phyloP scores from a whole-genome alignment of 2,888 invertebrate genomes.

The Subacronicta megacephala region DNA sequence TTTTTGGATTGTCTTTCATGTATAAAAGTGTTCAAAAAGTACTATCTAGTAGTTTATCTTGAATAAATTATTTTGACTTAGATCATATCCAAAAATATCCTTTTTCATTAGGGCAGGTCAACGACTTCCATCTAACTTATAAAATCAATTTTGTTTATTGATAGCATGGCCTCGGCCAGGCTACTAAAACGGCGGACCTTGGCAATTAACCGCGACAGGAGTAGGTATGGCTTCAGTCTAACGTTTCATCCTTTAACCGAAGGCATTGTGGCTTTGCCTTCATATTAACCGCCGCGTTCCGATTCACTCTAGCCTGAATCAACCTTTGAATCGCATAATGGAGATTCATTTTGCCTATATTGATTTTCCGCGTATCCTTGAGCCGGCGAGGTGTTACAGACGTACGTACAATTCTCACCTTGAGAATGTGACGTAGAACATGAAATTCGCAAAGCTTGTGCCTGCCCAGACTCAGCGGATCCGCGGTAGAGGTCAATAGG shows the following conservation, averaged over 20 bases:
- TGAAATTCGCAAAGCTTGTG: constrained; percentile 27
- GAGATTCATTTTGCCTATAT: constrained; percentile 55
- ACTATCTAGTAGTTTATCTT: too few relatives aligned
- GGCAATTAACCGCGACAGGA: constrained; percentile 63
- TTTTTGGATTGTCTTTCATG: too few relatives aligned
- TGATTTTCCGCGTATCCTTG: constrained; percentile 65
- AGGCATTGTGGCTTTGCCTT: constrained; percentile 71
- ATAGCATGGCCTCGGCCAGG: constrained; percentile 11
- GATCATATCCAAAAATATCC: constrained; percentile 7
- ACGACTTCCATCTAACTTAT: too few relatives aligned
- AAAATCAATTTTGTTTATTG: too few relatives aligned
- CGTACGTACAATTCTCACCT: constrained; percentile 57
- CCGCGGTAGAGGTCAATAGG: neutral
- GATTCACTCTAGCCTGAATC: constrained; percentile 62
- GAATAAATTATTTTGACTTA: too few relatives aligned
- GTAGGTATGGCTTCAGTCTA: constrained; percentile 70
- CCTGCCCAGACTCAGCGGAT: constrained; percentile 9
- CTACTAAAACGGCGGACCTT: constrained; percentile 45
- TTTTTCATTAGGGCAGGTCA: constrained; percentile 14
- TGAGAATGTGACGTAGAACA: constrained; percentile 35
- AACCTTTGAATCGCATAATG: constrained; percentile 61
- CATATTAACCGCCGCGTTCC: constrained; percentile 63
- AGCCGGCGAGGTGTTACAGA: constrained; percentile 50
- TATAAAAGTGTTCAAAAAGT: too few relatives aligned
- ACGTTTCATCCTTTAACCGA: constrained; percentile 70